Evolutionary conservation across 2,888 invertebrate species (phyloP), one percentile per base, ranked within the genome.

Genomic region (Ernsta delagoae): DNA sequence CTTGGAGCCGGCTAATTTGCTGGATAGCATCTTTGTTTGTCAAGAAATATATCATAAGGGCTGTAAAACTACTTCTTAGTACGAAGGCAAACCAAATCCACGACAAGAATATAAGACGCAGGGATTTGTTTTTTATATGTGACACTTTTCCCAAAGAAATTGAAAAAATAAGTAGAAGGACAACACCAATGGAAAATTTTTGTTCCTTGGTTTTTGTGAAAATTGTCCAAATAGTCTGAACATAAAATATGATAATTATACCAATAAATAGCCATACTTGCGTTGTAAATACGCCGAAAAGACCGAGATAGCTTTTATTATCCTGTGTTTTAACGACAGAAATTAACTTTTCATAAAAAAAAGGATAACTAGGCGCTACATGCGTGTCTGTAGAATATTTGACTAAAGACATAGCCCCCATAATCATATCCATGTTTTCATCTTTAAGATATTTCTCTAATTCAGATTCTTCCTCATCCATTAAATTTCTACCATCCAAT

Each of bases 31-130:
- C 8, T 31, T 65, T 59, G 48, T 39, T 48, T 0, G 56, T 24
- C 34, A 65, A 34, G 48, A 59, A 65, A 7, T 39, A 59, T n/a
- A 59, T 39, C 59, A 65, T 36, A 8, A 48, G 59, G n/a, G 59
- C 50, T 8, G 36, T 8, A 24, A 59, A 59, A 36, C 39, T 39
- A 36, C 48, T 12, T 50, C 50, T 48, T 4, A 59, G 1, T 12
- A 59, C 45, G 3, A 65, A 59, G 4, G 65, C 59, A 24, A 65
- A 39, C 59, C 59, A 65, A 34, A 65, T 65, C 50, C 39, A 59
- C 12, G 59, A 65, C 9, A 59, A 24, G 11, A 39, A 50, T 7
- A 59, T 24, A 11, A 65, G 24, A 6, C 59, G 12, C n/a, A 50
- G 12, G 2, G 48, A 59, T 0, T 8, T 12, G 4, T 50, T 45